Evolutionary conservation across 2,113 vertebrate genomes (phyloP).

Genomic region (Corythaeola cristata): DNA sequence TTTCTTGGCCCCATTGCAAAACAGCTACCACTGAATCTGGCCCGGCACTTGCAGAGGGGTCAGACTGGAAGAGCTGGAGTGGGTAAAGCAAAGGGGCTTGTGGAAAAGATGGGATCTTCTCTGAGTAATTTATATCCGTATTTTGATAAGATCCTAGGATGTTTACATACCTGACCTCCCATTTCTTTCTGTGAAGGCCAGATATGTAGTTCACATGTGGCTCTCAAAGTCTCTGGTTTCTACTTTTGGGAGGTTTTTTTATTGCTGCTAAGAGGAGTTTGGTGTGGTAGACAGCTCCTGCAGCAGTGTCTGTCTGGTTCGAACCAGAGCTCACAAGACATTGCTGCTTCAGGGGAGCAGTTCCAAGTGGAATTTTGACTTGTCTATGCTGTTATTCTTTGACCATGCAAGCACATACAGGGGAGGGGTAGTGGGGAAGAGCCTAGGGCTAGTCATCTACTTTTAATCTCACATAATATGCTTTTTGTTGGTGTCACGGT

Average conservation of each 20-base stretch:
- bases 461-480: background rate
- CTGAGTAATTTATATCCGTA: background rate
- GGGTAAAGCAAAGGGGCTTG: background rate
- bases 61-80: no score
- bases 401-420: background rate
- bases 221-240: background rate
- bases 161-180: background rate
- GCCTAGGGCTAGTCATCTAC: background rate
- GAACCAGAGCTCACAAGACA: background rate
- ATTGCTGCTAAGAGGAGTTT: background rate
- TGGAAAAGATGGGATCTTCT: background rate
- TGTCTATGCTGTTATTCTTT: background rate
- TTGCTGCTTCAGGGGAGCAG: background rate
- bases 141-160: background rate
- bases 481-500: background rate
- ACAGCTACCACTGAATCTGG: no score
- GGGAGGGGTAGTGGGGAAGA: background rate
- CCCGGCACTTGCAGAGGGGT: no score
- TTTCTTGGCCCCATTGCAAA: background rate
- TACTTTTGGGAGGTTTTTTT: background rate
- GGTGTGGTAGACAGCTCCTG: background rate
- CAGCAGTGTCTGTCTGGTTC: background rate
- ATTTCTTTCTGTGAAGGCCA: background rate
- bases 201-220: accelerated
- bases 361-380: background rate